Base-by-base conservation (phyloP, 2,113 vertebrate genomes). In the Cebus imitator region DNA sequence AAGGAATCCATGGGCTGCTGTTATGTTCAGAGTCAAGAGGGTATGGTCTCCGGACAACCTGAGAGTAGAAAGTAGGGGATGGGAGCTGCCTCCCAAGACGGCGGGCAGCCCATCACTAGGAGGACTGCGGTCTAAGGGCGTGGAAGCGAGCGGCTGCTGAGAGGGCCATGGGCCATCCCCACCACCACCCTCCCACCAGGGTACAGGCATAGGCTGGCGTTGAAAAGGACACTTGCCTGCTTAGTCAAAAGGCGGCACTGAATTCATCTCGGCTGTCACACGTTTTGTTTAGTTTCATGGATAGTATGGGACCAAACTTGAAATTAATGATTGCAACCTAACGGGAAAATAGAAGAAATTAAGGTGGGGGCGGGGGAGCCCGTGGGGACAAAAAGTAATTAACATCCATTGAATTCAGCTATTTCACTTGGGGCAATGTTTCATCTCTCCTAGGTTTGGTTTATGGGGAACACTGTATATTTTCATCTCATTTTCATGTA, bases 341-440 rank as follows among this genome's bases (percentile, higher is more conserved):
- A 37, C 37, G 78, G 76, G 64, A 35, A 82, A 86, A 45, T 61
- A 32, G 52, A 75, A 94, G 40, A 83, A 95, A 86, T 90, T 35
- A 84, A 55, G 17, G 4, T 35, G 5, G 27, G 8, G n/a, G 50
- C 16, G 16, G 21, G 14, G 30, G 18, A 48, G 81, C 55, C 92
- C 55, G 13, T 35, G 8, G 94, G 93, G 84, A 92, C 76, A 92
- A 90, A 90, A 94, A 96, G 91, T 94, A 95, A 97, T 97, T 96
- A 96, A 97, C 96, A 96, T 89, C 87, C 55, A 75, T 75, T 76
- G 82, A 94, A 76, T 96, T 91, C 48, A 87, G 87, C 72, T 80
- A 6, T 96, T 96, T 85, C 90, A 92, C 87, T 82, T 35, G 92
- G 92, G 87, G 43, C 89, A 79, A 81, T 43, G 88, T 91, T 88